Conservation (phyloP, 2,888 invertebrate genomes). For the Drosophila cognata region DNA sequence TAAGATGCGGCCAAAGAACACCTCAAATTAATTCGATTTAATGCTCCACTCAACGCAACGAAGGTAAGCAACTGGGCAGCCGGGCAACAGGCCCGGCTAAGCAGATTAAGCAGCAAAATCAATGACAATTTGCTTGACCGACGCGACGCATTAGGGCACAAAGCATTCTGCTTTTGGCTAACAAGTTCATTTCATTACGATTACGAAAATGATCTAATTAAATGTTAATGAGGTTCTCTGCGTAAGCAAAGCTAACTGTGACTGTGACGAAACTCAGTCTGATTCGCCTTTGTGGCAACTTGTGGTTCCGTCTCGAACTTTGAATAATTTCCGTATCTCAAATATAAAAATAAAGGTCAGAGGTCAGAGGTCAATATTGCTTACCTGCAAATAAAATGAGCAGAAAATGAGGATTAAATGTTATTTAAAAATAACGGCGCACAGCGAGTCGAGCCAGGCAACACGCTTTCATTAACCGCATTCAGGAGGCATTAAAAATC, state of each 20-base stretch:
- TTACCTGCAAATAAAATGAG: slow-evolving; percentile 55
- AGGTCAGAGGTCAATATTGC: slow-evolving; percentile 3
- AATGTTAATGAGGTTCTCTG: slow-evolving; percentile 67
- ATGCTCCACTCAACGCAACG: slow-evolving; percentile 59
- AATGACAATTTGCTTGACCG: slow-evolving; percentile 70
- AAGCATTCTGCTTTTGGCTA: slow-evolving; percentile 31
- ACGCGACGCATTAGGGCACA: slow-evolving; percentile 37
- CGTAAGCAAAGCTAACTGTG: slow-evolving; percentile 11
- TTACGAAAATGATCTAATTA: slow-evolving; percentile 69
- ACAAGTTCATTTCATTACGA: slow-evolving; percentile 69
- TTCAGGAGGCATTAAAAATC: slow-evolving; percentile 64
- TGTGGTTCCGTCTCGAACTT: slow-evolving; percentile 4
- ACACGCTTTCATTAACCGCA: slow-evolving; percentile 69
- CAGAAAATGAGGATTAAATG: slow-evolving; percentile 58
- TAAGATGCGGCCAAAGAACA: slow-evolving; percentile 26
- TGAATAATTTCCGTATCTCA: not conserved
- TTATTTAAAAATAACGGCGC: slow-evolving; percentile 54
- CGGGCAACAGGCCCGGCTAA: slow-evolving; percentile 40
- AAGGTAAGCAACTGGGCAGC: slow-evolving; percentile 44
- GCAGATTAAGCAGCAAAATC: slow-evolving; percentile 74
- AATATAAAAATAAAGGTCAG: slow-evolving; percentile 4
- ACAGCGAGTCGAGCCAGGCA: slow-evolving; percentile 37
- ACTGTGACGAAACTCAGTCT: slow-evolving; percentile 40
- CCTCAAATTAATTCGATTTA: slow-evolving; percentile 79
- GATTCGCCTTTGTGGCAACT: slow-evolving; percentile 26